These are phyloP conservation scores for Pyralis farinalis DNA, from an alignment of 2,888 invertebrate genomes.

Conservation along the genomic window DNA sequence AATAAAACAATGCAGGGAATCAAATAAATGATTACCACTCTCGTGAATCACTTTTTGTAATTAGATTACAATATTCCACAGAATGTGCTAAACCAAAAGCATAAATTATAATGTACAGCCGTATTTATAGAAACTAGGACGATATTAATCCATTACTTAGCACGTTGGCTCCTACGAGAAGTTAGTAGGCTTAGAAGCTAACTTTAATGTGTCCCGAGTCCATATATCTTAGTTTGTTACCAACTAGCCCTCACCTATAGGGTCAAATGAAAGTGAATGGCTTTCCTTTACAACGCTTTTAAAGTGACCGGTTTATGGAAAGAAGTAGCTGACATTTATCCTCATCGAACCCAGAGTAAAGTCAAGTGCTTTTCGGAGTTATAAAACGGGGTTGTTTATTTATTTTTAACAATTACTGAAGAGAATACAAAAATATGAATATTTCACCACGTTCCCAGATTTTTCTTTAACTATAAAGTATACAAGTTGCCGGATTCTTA, in stretches of 20 bases:
- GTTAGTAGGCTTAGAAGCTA: constrained; percentile 14
- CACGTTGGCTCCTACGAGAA: background rate
- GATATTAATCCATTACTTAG: constrained; percentile 3
- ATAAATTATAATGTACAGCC: too few relatives aligned
- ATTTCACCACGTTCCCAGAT: too few relatives aligned
- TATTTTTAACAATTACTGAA: too few relatives aligned
- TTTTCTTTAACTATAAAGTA: too few relatives aligned
- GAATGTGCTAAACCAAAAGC: too few relatives aligned
- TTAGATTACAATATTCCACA: too few relatives aligned
- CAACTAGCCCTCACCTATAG: constrained; percentile 30
- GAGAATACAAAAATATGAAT: too few relatives aligned
- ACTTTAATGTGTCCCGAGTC: constrained; percentile 24
- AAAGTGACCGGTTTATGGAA: constrained; percentile 63
- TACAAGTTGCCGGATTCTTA: too few relatives aligned
- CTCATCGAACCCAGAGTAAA: constrained; percentile 37
- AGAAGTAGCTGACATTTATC: constrained; percentile 58
- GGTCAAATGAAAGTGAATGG: constrained; percentile 58
- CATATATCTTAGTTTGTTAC: constrained; percentile 42
- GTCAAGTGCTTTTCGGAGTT: background rate
- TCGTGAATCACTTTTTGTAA: too few relatives aligned
- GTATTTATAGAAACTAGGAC: background rate
- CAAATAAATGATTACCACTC: too few relatives aligned
- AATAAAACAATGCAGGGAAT: too few relatives aligned
- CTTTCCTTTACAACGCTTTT: constrained; percentile 41
- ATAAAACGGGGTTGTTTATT: background rate